Conservation (phyloP, 2,797 vertebrate species). For the Coluber constrictor region DNA sequence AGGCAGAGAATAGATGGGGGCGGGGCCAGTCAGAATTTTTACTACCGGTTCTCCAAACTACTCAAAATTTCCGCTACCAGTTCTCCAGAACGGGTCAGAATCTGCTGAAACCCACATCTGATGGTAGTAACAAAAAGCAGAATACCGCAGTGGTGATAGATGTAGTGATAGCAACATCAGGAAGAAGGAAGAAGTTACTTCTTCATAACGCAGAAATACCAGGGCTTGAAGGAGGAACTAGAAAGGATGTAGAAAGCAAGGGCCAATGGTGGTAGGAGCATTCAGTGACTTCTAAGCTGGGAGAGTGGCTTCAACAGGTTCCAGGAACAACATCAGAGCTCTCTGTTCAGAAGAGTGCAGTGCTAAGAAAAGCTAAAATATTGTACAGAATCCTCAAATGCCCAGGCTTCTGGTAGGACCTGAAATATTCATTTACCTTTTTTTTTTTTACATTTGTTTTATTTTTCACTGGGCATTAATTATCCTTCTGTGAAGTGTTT, state of each 20-base stretch:
- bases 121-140: not conserved
- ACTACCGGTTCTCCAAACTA: no score
- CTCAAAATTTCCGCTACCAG: no score
- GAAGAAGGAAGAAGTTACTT: not conserved
- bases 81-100: no score
- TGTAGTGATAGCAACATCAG: not conserved
- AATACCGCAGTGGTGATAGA: not conserved
- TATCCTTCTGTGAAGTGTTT: not conserved
- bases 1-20: no score
- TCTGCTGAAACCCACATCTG: no score
- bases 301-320: not conserved
- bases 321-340: not conserved
- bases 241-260: not conserved
- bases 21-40: no score
- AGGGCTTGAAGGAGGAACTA: not conserved
- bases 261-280: not conserved
- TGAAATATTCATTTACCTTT: not conserved
- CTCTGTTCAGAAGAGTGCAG: not conserved
- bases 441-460: constrained; percentile 23
- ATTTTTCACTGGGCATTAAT: constrained; percentile 22
- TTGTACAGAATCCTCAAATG: not conserved
- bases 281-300: not conserved
- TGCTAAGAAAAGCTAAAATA: not conserved
- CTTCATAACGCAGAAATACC: not conserved
- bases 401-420: not conserved